A percentile compares a stretch with the other conserved stretches of the same genome.
phyloP scores from a whole-genome alignment of 2,113 vertebrate species.

The Dunckerocampus dactyliophorus region DNA sequence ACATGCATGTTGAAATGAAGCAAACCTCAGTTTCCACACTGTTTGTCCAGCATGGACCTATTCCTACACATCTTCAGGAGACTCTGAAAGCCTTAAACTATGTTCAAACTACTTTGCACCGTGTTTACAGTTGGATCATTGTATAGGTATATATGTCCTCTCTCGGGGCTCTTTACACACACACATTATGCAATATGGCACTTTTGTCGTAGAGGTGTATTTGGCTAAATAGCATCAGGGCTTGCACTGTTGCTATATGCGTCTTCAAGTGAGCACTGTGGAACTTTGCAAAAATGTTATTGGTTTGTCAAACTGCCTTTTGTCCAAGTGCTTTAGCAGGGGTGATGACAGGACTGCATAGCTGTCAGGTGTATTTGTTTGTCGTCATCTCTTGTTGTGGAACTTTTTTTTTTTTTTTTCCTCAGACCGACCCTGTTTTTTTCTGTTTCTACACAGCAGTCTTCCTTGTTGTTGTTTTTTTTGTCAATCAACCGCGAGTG shows the following conservation, averaged over 20 bases:
- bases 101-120: constrained; percentile 72
- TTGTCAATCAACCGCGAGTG: constrained; percentile 7
- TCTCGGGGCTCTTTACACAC: constrained; percentile 13
- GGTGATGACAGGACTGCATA: constrained; percentile 35
- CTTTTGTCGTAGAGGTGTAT: constrained; percentile 67
- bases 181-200: constrained; percentile 68
- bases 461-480: constrained; percentile 28
- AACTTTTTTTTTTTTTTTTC: not conserved
- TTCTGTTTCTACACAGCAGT: constrained; percentile 7
- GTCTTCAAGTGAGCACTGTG: constrained; percentile 65
- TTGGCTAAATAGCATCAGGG: constrained; percentile 64
- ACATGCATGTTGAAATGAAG: constrained; percentile 4
- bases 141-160: constrained; percentile 49
- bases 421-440: not conserved
- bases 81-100: constrained; percentile 77
- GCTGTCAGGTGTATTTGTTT: constrained; percentile 6
- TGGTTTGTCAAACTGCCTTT: constrained; percentile 63
- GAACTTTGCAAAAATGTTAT: constrained; percentile 55
- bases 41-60: constrained; percentile 47
- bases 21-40: constrained; percentile 38
- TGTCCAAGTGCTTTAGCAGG: constrained; percentile 67
- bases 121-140: constrained; percentile 70
- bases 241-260: constrained; percentile 63
- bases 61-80: constrained; percentile 71
- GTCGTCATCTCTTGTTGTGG: constrained; percentile 29